Evolutionary conservation across 2,113 vertebrate species (phyloP).

Genomic region (Ginglymostoma cirratum): DNA sequence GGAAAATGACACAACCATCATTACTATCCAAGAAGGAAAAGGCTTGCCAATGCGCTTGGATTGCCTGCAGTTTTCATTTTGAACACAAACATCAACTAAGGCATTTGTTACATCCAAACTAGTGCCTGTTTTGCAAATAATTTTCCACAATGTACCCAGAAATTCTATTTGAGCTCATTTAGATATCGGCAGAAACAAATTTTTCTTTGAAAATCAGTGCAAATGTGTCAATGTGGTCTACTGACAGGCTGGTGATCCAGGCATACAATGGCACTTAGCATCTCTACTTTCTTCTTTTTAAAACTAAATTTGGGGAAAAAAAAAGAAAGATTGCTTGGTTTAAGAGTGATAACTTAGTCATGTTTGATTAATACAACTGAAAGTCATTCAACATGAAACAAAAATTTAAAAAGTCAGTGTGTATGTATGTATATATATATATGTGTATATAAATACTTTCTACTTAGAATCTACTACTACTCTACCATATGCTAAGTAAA

Average conservation of each 20-base stretch:
- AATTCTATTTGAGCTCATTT: not conserved
- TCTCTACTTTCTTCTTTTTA: too few species aligned
- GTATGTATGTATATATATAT: too few species aligned
- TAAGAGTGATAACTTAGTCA: not conserved
- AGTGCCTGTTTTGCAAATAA: not conserved
- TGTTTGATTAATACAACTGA: not conserved
- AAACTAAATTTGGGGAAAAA: too few species aligned
- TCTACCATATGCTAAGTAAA: too few species aligned
- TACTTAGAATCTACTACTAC: not conserved
- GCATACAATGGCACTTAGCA: too few species aligned
- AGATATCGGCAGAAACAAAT: not conserved
- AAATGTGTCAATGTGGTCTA: not conserved
- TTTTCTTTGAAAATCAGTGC: not conserved
- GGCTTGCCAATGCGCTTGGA: not conserved
- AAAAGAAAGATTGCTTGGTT: not conserved
- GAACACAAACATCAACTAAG: not conserved
- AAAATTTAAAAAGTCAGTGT: not conserved
- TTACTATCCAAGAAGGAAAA: not conserved
- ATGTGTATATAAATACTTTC: not conserved
- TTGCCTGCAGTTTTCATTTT: not conserved
- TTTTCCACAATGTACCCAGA: not conserved
- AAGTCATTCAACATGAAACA: not conserved
- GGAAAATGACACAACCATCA: not conserved
- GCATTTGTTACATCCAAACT: not conserved
- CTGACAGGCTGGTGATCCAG: too few species aligned